Base-by-base conservation (phyloP, 2,888 invertebrate species). In the Oscheius sp. region DNA sequence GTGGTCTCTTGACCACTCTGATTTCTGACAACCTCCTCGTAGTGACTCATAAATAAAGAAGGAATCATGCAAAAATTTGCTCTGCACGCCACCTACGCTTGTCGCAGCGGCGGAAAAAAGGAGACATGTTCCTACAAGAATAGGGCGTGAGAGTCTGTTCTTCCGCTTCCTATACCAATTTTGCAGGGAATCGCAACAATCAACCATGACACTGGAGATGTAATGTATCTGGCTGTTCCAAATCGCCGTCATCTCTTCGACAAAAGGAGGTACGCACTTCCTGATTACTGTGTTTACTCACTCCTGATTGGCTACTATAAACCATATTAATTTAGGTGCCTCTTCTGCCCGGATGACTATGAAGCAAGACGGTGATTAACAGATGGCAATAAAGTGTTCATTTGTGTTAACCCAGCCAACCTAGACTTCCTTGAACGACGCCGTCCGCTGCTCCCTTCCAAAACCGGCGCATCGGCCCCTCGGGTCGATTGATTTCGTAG, bases 381-480 rank as follows among this genome's bases (percentile, higher is more conserved):
- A 53, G 53, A 55, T 55, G 55, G 55, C 55, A 68, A 55, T 68
- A 55, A 68, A 68, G 53, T 68, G n/a, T 68, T 55, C 37, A 55
- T 53, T 68, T 35, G 21, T 68, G 66, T 72, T 62, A 55, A 21
- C 73, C 73, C 13, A 73, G 65, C 50, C 62, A 57, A 21, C 73
- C 73, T 53, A 73, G 63, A 13, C 73, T 62, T 35, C 58, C 58
- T 42, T 47, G 50, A 11, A 73, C 13, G 32, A 73, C 47, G n/a
- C 73, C 73, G 35, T 73, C 65, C 2, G 73, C 73, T 1, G 73
- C 73, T 51, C 73, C 73, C 53, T 63, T 63, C 73, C 73, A 73
- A 33, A 73, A 73, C 35, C 58, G 51, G 32, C 50, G 63, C 65
- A 73, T 63, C 9, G 73, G 63, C 55, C 73, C 73, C 29, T 73